These are phyloP conservation scores for Hipparchia semele DNA, from an alignment of 2,888 invertebrate genomes.

Conservation along the genomic window DNA sequence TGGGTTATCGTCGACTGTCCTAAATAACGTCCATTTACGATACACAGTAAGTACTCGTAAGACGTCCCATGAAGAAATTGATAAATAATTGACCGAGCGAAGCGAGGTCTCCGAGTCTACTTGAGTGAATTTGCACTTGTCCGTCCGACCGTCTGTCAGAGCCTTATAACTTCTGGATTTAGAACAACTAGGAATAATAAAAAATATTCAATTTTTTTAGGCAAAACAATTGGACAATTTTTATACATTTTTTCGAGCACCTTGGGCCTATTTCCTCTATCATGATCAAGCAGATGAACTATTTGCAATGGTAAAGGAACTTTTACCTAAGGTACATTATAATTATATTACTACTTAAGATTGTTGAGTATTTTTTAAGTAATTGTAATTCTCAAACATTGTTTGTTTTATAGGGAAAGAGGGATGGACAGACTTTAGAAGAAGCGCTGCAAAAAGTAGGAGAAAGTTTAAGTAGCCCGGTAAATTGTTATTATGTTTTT, in stretches of 20 bases:
- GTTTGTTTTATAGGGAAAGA: conserved; percentile 49
- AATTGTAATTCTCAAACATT: background rate
- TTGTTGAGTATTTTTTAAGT: background rate
- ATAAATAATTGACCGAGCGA: too few relatives aligned
- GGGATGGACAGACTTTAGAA: conserved; percentile 55
- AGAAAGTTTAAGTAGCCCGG: conserved; percentile 34
- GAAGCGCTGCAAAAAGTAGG: conserved; percentile 53
- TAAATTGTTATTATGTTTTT: conserved; percentile 11
- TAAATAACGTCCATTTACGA: conserved; percentile 86
- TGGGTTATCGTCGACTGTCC: conserved; percentile 86
- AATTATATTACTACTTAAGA: background rate
- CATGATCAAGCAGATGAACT: conserved; percentile 82
- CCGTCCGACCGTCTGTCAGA: too few relatives aligned
- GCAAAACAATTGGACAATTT: conserved; percentile 84
- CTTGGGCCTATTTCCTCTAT: conserved; percentile 86
- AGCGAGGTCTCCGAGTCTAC: too few relatives aligned
- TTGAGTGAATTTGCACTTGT: too few relatives aligned
- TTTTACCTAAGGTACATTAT: conserved; percentile 64
- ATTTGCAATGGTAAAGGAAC: conserved; percentile 69
- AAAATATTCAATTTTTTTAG: conserved; percentile 47
- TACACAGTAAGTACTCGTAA: conserved; percentile 70
- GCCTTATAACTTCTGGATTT: too few relatives aligned
- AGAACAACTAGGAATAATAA: too few relatives aligned
- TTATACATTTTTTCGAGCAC: conserved; percentile 85
- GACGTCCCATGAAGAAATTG: too few relatives aligned